Conservation (phyloP, 2,113 vertebrate species). For the Misgurnus anguillicaudatus region DNA sequence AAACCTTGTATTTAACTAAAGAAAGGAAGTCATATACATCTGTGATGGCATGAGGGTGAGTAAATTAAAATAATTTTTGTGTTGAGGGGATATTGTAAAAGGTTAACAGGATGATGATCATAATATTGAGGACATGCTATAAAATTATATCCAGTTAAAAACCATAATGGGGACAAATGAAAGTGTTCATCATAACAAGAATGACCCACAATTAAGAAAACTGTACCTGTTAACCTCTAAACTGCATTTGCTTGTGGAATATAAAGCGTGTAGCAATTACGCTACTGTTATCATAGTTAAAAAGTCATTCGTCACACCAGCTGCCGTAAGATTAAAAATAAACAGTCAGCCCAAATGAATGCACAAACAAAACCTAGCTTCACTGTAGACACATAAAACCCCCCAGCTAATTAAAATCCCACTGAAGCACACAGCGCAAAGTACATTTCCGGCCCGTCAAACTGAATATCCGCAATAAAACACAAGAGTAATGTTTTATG, state of each 20-base stretch:
- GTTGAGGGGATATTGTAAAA: too few species aligned
- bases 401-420: constrained; percentile 36
- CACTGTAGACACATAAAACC: constrained; percentile 29
- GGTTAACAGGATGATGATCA: too few species aligned
- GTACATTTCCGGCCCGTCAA: constrained; percentile 2
- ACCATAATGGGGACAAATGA: too few species aligned
- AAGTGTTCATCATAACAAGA: too few species aligned
- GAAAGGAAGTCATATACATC: too few species aligned
- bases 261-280: constrained; percentile 3
- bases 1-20: too few species aligned
- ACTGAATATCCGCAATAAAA: constrained; percentile 17
- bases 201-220: too few species aligned
- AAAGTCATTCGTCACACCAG: background rate
- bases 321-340: constrained; percentile 32
- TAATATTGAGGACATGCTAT: too few species aligned
- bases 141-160: too few species aligned
- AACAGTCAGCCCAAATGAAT: constrained; percentile 29
- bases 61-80: too few species aligned
- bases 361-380: constrained; percentile 42
- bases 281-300: constrained; percentile 4
- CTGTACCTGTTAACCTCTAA: too few species aligned
- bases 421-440: constrained; percentile 7
- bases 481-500: background rate
- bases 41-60: too few species aligned
- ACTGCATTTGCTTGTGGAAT: background rate